Conservation (phyloP, 2,797 vertebrate species). For the Hylomyscus alleni region DNA sequence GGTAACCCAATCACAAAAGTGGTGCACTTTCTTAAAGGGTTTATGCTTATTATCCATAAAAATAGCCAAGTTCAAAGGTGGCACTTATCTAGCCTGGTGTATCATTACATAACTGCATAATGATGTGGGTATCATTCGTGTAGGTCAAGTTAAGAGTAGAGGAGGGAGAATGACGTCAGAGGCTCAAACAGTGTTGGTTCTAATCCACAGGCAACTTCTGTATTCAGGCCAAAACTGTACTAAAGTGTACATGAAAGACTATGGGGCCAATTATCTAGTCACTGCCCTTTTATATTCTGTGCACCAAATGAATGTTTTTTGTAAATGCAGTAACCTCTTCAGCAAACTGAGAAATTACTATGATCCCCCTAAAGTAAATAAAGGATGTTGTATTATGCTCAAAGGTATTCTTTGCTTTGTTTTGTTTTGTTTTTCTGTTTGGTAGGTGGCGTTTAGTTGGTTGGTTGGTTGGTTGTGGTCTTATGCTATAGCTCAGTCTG, state of each 20-base stretch:
- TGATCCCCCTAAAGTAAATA: not conserved
- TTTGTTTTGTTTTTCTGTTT: not conserved
- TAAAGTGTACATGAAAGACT: not conserved
- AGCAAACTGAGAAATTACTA: not conserved
- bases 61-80: not conserved
- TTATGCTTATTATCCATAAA: conserved; percentile 3
- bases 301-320: not conserved
- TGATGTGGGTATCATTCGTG: not conserved
- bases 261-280: not conserved
- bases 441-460: not conserved
- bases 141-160: not conserved
- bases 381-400: not conserved
- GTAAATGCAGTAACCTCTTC: not conserved
- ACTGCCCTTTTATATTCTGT: not conserved
- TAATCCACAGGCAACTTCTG: not conserved
- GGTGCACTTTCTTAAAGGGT: not conserved
- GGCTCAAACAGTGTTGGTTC: not conserved
- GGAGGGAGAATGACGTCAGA: not conserved
- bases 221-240: not conserved
- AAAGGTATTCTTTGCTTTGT: not conserved
- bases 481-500: not conserved
- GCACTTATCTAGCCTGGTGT: not conserved
- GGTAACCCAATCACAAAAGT: not conserved
- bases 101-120: not conserved
- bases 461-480: not conserved